A percentile compares a stretch with the other conserved stretches of the same genome.
These are phyloP conservation scores for Smutsia temminckii DNA, from an alignment of 2,797 vertebrate genomes.

Conservation along the genomic window DNA sequence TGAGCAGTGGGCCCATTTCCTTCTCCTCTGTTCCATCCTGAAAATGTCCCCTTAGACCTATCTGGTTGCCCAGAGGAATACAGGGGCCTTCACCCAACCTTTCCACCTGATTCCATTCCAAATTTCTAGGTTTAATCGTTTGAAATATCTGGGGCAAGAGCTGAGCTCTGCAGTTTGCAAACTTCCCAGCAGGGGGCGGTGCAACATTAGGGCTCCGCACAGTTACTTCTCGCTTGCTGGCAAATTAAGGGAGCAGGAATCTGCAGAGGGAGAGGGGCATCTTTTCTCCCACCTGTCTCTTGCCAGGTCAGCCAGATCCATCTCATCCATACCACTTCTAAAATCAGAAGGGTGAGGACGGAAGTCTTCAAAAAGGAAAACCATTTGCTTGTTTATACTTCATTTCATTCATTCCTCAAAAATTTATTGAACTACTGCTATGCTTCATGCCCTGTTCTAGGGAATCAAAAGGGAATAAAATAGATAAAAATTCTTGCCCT, in stretches of 20 bases:
- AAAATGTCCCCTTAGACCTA: background rate
- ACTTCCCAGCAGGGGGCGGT: constrained; percentile 48
- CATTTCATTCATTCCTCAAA: background rate
- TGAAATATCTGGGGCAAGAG: background rate
- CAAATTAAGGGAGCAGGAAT: background rate
- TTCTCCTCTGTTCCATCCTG: background rate
- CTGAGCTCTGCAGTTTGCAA: background rate
- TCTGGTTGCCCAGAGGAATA: background rate
- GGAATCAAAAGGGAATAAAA: background rate
- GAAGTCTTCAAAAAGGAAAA: background rate
- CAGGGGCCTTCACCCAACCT: background rate
- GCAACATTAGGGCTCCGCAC: background rate
- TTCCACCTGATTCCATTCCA: background rate
- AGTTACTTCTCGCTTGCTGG: background rate
- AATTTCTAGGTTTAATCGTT: background rate
- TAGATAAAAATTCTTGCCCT: background rate
- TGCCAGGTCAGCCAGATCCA: background rate
- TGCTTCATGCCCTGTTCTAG: background rate
- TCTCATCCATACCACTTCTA: background rate
- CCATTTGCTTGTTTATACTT: background rate
- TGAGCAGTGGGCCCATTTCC: background rate
- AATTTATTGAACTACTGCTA: background rate
- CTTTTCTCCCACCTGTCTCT: constrained; percentile 23
- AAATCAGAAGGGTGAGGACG: background rate
- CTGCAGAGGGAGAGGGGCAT: background rate